Conservation (phyloP, 2,888 invertebrate genomes). For the Dryococelus australis region DNA sequence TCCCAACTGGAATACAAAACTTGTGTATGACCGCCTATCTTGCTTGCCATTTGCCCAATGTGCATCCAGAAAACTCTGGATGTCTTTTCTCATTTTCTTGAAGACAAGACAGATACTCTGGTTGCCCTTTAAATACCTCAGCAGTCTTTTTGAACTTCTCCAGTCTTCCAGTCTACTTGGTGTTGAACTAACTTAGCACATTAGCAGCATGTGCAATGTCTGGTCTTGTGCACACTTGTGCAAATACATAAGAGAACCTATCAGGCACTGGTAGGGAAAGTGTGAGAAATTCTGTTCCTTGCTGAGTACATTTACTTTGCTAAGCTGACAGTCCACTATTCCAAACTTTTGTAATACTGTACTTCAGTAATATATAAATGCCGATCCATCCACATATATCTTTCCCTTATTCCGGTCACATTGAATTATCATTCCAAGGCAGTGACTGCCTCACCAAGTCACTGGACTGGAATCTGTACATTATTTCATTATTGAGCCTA, state of each 20-base stretch:
- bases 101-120: neutral
- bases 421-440: conserved; percentile 18
- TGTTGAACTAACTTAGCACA: neutral
- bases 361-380: conserved; percentile 22
- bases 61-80: neutral
- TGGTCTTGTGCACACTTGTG: conserved; percentile 5
- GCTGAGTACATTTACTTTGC: neutral
- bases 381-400: conserved; percentile 9
- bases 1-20: conserved; percentile 9
- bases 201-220: neutral
- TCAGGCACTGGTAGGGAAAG: neutral
- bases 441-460: conserved; percentile 3
- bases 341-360: conserved; percentile 27
- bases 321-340: conserved; percentile 16
- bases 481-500: neutral
- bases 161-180: neutral
- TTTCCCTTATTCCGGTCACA: neutral
- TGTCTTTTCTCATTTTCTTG: neutral
- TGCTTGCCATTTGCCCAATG: neutral
- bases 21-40: neutral
- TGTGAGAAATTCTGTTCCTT: neutral
- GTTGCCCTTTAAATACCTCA: neutral
- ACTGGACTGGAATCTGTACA: neutral
- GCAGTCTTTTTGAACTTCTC: neutral
- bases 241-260: neutral